These are phyloP conservation scores for Cephus runcator DNA, from an alignment of 2,888 invertebrate species.

Conservation along the genomic window DNA sequence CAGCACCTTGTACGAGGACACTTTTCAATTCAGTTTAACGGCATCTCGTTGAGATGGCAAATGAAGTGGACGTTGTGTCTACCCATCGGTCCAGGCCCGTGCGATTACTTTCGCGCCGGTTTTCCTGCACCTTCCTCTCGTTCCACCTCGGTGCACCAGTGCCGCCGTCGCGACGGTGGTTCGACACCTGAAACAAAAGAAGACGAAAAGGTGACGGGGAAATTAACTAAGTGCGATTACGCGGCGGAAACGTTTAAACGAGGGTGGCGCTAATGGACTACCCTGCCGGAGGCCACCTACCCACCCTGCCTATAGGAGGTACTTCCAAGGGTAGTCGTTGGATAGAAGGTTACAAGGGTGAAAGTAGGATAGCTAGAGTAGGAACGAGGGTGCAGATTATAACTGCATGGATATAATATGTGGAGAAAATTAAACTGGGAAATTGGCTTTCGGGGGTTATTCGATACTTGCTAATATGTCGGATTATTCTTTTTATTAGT, in stretches of 20 bases:
- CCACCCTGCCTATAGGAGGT: background rate
- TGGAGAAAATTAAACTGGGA: conserved; percentile 29
- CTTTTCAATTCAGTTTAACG: background rate
- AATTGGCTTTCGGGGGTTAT: conserved; percentile 34
- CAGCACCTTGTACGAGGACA: background rate
- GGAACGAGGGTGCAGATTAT: conserved; percentile 25
- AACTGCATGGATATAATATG: conserved; percentile 24
- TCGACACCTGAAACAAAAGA: conserved; percentile 42
- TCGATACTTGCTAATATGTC: conserved; percentile 1
- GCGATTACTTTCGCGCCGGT: background rate
- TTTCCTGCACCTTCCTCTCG: background rate
- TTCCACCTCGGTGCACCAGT: background rate
- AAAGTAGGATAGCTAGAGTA: conserved; percentile 7
- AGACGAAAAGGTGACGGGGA: conserved; percentile 37
- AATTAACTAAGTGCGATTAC: conserved; percentile 54
- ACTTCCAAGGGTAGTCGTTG: background rate
- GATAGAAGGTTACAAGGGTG: background rate
- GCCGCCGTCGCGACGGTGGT: background rate
- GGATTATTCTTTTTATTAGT: background rate
- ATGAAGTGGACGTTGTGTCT: background rate
- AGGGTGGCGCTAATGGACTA: conserved; percentile 46
- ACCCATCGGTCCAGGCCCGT: background rate
- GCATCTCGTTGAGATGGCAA: background rate
- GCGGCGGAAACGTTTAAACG: conserved; percentile 51
- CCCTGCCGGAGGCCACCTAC: conserved; percentile 18